Evolutionary conservation across 2,797 vertebrate species (phyloP), one percentile per base, ranked within the genome.

Genomic region (Telmatherina bonti): DNA sequence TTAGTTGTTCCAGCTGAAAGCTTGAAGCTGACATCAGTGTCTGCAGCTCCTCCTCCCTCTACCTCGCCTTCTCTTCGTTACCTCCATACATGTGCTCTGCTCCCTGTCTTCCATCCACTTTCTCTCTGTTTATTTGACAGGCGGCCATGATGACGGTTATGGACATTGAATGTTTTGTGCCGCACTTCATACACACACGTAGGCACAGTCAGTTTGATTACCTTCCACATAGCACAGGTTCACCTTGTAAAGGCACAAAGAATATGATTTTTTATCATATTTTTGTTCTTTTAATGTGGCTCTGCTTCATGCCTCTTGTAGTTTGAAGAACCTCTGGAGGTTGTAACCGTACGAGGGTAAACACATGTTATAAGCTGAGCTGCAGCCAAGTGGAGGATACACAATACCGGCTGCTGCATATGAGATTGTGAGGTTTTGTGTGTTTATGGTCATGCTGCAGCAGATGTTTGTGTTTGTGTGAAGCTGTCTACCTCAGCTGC

Each of bases 71-170:
- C 59, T 82, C 75, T 47, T 72, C 68, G 62, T 76, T 88, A 81
- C 86, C 80, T 85, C 84, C 87, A 84, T 79, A 84, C 82, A 88
- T 89, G 76, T 85, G 75, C 54, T 82, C 72, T 86, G 82, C 82
- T 85, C 76, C 81, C 82, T 91, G 84, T 90, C 79, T 87, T 87
- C 85, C 62, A 87, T 90, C 88, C 72, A 85, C 80, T 87, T 83
- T 78, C 78, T 85, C 87, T 87, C 36, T 87, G 78, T 88, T 88
- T 88, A 86, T 91, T 89, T 90, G 89, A 90, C 87, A 87, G 80
- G 76, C 16, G 77, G 84, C 79, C 78, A 83, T 78, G 83, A 75
- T 86, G 85, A 90, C 85, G 79, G 56, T 85, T 88, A 86, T 87
- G 82, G 77, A 89, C 87, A 89, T 79, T 88, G 85, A 90, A 83